Evolutionary conservation across 92 coral and sea anemone species (phyloP).

Genomic region (Montipora capitata): DNA sequence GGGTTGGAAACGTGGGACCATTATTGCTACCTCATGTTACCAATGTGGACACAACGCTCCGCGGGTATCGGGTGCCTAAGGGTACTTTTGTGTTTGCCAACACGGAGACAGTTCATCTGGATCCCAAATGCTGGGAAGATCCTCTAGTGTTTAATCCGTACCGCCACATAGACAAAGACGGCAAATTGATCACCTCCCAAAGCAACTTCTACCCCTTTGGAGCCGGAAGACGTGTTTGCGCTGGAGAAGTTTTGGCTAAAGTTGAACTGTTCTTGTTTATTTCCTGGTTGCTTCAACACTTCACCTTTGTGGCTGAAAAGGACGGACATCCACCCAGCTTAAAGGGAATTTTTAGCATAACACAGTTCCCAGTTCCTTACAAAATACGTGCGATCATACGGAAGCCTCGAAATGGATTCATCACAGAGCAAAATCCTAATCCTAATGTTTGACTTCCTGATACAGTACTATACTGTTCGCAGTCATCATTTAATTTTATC

Average conservation of each 20-base stretch:
- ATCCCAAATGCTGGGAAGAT: constrained; percentile 74
- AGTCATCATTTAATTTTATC: too few species aligned
- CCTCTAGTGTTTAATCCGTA: constrained; percentile 73
- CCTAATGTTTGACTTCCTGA: not conserved
- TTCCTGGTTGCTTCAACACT: constrained; percentile 57
- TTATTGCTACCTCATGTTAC: constrained; percentile 65
- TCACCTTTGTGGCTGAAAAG: constrained; percentile 55
- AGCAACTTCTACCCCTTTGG: constrained; percentile 67
- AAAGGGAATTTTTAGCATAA: constrained; percentile 58
- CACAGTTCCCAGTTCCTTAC: constrained; percentile 73
- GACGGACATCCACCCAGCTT: constrained; percentile 52
- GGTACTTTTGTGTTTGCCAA: constrained; percentile 73
- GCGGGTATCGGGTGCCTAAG: constrained; percentile 65
- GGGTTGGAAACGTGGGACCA: constrained; percentile 74
- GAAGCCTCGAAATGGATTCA: not conserved
- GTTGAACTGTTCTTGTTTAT: constrained; percentile 74
- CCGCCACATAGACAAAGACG: constrained; percentile 62
- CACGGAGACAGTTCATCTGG: constrained; percentile 68
- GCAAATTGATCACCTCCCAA: constrained; percentile 20
- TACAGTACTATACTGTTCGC: too few species aligned
- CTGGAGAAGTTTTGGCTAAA: constrained; percentile 73
- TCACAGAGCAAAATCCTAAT: not conserved
- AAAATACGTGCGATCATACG: constrained; percentile 62
- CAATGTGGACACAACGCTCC: constrained; percentile 44
- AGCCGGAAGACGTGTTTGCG: constrained; percentile 82